Evolutionary conservation across 2,888 invertebrate species (phyloP).

Genomic region (Drosophila nr. perissopoda): DNA sequence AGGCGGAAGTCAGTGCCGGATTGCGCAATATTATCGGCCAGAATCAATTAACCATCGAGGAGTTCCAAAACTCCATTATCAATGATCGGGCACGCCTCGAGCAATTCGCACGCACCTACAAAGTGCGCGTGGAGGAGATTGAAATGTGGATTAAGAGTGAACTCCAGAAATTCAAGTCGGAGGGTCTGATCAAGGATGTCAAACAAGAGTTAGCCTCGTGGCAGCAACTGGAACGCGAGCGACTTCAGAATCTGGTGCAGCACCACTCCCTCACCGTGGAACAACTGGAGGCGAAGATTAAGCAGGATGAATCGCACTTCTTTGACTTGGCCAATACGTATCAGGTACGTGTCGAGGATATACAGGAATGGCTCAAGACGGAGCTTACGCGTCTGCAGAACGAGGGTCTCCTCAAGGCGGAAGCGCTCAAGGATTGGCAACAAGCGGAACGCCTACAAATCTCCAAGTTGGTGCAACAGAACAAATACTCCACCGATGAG

Average conservation of each 20-base stretch:
- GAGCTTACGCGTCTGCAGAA: slow-evolving; percentile 79
- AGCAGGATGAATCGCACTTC: slow-evolving; percentile 80
- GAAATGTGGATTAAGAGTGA: slow-evolving; percentile 83
- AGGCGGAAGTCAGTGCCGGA: slow-evolving; percentile 74
- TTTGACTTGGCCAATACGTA: slow-evolving; percentile 80
- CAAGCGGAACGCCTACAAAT: slow-evolving; percentile 78
- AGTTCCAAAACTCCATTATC: slow-evolving; percentile 80
- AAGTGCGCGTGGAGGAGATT: slow-evolving; percentile 82
- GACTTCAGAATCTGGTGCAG: slow-evolving; percentile 75
- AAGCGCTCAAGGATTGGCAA: slow-evolving; percentile 83
- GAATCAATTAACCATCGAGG: slow-evolving; percentile 83
- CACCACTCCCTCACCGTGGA: slow-evolving; percentile 81
- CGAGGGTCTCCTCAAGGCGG: slow-evolving; percentile 80
- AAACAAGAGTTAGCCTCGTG: slow-evolving; percentile 79
- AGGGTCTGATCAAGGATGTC: slow-evolving; percentile 82
- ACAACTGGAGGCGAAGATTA: slow-evolving; percentile 81
- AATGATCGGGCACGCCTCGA: slow-evolving; percentile 81
- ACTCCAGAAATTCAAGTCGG: slow-evolving; percentile 77
- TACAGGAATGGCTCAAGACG: slow-evolving; percentile 83
- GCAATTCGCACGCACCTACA: slow-evolving; percentile 79
- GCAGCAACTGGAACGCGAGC: slow-evolving; percentile 83
- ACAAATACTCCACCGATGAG: slow-evolving; percentile 81
- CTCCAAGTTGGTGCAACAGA: slow-evolving; percentile 75
- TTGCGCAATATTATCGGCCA: slow-evolving; percentile 76
- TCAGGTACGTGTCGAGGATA: slow-evolving; percentile 80